These are phyloP conservation scores for Acromyrmex charruanus DNA, from an alignment of 1,140 invertebrate species.

Conservation along the genomic window DNA sequence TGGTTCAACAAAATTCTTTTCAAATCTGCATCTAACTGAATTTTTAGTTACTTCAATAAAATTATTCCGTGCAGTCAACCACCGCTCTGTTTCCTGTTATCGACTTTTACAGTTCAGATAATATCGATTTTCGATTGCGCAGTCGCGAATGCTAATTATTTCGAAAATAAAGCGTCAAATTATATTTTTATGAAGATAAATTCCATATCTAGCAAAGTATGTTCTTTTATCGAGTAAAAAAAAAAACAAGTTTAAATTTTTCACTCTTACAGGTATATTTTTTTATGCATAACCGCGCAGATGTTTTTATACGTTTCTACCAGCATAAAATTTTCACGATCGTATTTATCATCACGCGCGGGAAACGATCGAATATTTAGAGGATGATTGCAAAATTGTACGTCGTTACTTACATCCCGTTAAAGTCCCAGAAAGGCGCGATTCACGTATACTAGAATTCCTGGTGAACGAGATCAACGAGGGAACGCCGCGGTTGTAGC, in stretches of 20 bases:
- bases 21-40: too few relatives aligned
- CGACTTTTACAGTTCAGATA: neutral
- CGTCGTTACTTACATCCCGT: conserved; percentile 41
- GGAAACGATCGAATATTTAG: conserved; percentile 29
- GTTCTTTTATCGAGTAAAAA: neutral
- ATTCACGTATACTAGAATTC: conserved; percentile 1
- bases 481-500: neutral
- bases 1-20: too few relatives aligned
- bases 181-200: neutral
- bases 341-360: neutral
- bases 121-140: neutral
- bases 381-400: conserved; percentile 42
- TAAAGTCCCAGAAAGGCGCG: conserved; percentile 30
- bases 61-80: too few relatives aligned
- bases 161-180: neutral
- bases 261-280: neutral
- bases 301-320: neutral
- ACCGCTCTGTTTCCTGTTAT: neutral
- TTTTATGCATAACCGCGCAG: neutral
- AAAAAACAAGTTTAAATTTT: neutral
- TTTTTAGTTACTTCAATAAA: too few relatives aligned
- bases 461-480: conserved; percentile 41
- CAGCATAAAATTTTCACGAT: neutral
- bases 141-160: neutral
- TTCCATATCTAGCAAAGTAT: neutral